A percentile compares a stretch with the other conserved stretches of the same genome.
These are phyloP conservation scores for Panonychus citri DNA, from an alignment of 1,140 invertebrate genomes.

Conservation along the genomic window DNA sequence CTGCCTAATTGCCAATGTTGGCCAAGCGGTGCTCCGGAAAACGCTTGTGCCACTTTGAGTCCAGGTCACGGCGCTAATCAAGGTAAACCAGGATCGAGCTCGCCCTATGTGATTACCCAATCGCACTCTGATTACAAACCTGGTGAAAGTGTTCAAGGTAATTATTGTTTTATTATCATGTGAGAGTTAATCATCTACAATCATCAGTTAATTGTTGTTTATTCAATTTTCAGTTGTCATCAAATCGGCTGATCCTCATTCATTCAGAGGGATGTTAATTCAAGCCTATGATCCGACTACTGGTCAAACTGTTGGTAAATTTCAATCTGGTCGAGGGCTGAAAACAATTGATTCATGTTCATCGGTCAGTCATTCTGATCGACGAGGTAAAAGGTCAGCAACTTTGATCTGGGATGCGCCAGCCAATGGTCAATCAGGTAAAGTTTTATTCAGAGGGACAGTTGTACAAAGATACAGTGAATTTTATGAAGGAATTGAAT, in stretches of 20 bases:
- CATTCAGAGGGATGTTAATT: conserved; percentile 11
- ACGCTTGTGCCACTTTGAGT: conserved; percentile 11
- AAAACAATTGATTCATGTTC: conserved; percentile 47
- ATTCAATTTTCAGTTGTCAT: too few relatives aligned
- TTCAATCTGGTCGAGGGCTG: conserved; percentile 40
- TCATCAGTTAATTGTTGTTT: too few relatives aligned
- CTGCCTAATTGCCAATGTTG: not conserved
- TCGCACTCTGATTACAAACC: conserved; percentile 10
- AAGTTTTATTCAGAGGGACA: conserved; percentile 7
- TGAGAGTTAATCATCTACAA: too few relatives aligned
- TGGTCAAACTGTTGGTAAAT: conserved; percentile 36
- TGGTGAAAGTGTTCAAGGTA: conserved; percentile 13
- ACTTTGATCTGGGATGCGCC: conserved; percentile 48
- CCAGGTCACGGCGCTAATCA: conserved; percentile 12
- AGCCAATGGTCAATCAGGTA: not conserved
- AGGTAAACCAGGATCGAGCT: conserved; percentile 5
- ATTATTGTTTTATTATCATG: not conserved
- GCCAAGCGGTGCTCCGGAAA: conserved; percentile 8
- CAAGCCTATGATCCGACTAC: conserved; percentile 10
- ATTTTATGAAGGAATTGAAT: conserved; percentile 2
- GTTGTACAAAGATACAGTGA: conserved; percentile 11
- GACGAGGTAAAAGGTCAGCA: conserved; percentile 46
- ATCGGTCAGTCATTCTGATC: conserved; percentile 48
- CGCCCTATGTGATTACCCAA: conserved; percentile 11
- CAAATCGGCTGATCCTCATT: not conserved